Percentiles rank a stretch among this genome's conserved stretches.
phyloP scores from a whole-genome alignment of 2,113 vertebrate species.

The Brachyistius frenatus region DNA sequence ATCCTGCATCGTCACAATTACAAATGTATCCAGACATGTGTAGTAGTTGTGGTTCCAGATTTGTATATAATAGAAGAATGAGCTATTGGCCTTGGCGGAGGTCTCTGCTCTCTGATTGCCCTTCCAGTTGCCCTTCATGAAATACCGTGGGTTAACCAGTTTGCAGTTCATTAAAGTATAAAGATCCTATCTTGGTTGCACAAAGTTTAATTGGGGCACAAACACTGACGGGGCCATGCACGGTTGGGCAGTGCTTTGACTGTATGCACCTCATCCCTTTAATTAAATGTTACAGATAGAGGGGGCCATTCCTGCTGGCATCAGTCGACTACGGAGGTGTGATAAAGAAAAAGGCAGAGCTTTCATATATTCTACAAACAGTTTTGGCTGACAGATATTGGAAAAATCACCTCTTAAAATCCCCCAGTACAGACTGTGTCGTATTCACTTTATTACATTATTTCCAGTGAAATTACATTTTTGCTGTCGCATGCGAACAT shows the following conservation, averaged over 20 bases:
- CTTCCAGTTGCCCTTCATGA: too few species aligned
- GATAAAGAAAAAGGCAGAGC: conserved; percentile 45
- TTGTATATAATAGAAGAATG: too few species aligned
- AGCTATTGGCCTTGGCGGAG: too few species aligned
- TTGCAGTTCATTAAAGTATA: too few species aligned
- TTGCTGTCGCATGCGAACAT: conserved; percentile 40
- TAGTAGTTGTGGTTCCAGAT: too few species aligned
- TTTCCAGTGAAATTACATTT: conserved; percentile 46
- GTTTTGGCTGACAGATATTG: conserved; percentile 51
- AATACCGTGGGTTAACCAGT: too few species aligned
- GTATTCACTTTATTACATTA: conserved; percentile 51
- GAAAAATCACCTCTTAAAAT: conserved; percentile 47
- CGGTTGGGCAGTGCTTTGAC: not conserved
- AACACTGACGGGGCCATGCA: not conserved
- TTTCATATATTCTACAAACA: conserved; percentile 41
- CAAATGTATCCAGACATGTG: too few species aligned
- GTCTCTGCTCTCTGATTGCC: too few species aligned
- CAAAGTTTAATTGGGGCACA: conserved; percentile 6
- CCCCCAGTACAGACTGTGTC: conserved; percentile 22
- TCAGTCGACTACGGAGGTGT: conserved; percentile 6
- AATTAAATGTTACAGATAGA: conserved; percentile 55
- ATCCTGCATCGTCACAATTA: too few species aligned
- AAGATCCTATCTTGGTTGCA: too few species aligned
- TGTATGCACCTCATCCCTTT: conserved; percentile 28
- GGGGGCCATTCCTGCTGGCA: conserved; percentile 6